phyloP scores from a whole-genome alignment of 30 jellyfish, hydroid and myxozoan species.

The Aurelia coerulea region DNA sequence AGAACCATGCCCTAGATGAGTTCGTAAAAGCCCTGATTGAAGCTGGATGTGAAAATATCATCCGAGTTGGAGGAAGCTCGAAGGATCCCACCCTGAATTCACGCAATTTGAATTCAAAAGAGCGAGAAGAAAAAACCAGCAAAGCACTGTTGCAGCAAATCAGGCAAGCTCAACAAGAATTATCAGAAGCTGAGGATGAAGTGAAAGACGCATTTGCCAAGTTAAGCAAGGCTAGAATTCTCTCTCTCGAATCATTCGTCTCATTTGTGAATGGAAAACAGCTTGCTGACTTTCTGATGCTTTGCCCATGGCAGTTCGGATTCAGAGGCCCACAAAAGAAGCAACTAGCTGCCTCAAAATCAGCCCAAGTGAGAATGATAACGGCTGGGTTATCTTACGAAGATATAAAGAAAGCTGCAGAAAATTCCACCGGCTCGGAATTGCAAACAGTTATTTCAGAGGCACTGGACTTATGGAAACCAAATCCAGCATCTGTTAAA shows the following conservation, averaged over 20 bases:
- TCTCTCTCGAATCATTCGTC: slow-evolving; percentile 20
- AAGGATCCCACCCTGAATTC: slow-evolving; percentile 12
- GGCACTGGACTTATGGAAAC: slow-evolving; percentile 59
- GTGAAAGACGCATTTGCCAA: slow-evolving; percentile 13
- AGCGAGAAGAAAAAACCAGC: slow-evolving; percentile 6
- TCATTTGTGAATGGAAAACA: slow-evolving; percentile 23
- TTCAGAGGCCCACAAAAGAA: not conserved
- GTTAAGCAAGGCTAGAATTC: slow-evolving; percentile 8
- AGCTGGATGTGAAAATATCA: slow-evolving; percentile 23
- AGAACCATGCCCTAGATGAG: slow-evolving; percentile 87
- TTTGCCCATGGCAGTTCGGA: not conserved
- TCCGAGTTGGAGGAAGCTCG: slow-evolving; percentile 70
- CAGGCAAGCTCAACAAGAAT: not conserved
- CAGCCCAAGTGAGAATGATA: not conserved
- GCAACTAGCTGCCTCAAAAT: not conserved
- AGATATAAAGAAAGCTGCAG: slow-evolving; percentile 7
- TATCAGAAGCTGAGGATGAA: slow-evolving; percentile 13
- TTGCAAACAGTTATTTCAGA: not conserved
- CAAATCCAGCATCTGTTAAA: not conserved
- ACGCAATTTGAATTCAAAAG: not conserved
- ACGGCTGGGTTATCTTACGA: not conserved
- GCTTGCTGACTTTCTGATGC: not conserved
- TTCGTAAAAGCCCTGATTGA: slow-evolving; percentile 42
- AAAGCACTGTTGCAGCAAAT: slow-evolving; percentile 18
- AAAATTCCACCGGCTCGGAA: not conserved